A percentile compares a stretch with the other conserved stretches of the same genome.
These are phyloP conservation scores for Suncus etruscus DNA, from an alignment of 2,113 vertebrate species.

Conservation along the genomic window DNA sequence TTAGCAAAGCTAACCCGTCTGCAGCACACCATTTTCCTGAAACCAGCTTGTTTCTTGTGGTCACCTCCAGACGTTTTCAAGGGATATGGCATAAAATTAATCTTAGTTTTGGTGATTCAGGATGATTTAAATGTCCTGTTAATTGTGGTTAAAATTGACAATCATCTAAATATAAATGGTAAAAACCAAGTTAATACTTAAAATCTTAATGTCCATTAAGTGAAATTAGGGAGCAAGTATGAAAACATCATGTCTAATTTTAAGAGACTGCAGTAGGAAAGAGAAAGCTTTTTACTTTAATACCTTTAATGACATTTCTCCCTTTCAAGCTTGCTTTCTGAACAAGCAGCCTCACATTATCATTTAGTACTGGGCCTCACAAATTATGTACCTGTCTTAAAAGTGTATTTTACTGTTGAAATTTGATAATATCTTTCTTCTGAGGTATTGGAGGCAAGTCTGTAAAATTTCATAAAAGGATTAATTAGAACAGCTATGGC, in stretches of 20 bases:
- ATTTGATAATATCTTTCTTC: conserved; percentile 37
- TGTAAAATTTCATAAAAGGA: conserved; percentile 53
- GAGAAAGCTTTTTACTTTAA: conserved; percentile 14
- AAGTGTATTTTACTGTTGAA: conserved; percentile 16
- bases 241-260: background rate
- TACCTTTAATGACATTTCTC: conserved; percentile 13
- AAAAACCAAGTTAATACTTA: conserved; percentile 18
- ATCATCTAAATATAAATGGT: conserved; percentile 25
- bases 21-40: background rate
- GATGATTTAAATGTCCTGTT: conserved; percentile 18
- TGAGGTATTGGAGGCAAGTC: conserved; percentile 21
- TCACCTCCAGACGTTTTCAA: background rate
- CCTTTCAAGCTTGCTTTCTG: background rate
- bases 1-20: no score
- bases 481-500: conserved; percentile 54
- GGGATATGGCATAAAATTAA: conserved; percentile 8
- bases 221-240: conserved; percentile 55
- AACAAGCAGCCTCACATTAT: background rate
- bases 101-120: conserved; percentile 20
- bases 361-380: background rate
- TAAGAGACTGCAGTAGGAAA: background rate
- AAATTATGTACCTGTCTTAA: background rate
- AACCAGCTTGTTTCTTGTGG: conserved; percentile 26
- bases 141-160: conserved; percentile 51
- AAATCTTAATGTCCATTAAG: conserved; percentile 53